Base-by-base conservation (phyloP, 2,113 vertebrate genomes). In the Chloropsis cyanopogon region DNA sequence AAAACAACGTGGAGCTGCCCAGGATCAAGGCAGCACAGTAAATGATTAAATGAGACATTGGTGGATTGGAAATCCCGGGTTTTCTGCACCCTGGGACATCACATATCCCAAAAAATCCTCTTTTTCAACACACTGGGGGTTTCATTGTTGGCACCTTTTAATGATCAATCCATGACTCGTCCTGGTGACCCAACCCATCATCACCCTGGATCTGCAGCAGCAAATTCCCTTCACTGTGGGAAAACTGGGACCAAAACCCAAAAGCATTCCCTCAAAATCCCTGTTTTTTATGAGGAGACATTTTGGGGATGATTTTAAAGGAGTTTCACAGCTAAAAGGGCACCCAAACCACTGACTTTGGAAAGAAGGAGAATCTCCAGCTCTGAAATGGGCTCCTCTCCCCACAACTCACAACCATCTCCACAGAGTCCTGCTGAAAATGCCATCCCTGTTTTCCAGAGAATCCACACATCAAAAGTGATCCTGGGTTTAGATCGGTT, bases 91-190 rank as follows among this genome's bases (percentile, higher is more conserved):
- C 31, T 33, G 33, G 57, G 50, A 37, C 7, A n/a, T 12, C 22
- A 12, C 0, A 8, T 1, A n/a, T 24, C 23, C 64, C n/a, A 75
- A 60, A 54, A 70, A 19, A 12, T 11, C 33, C 77, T 84, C 4
- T 0, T 20, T 59, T 57, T 23, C 7, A 22, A 70, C 10, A 5
- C 10, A 1, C 0, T 3, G 21, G 14, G 23, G 9, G 41, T 31
- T 52, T n/a, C 4, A 42, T 3, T 11, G 35, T 10, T 16, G 26
- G 70, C 65, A 65, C 4, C 12, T 39, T 2, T 16, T 26, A 23
- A 12, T 1, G 4, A 33, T 22, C 14, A 59, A 16, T 6, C 59
- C 59, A 17, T 28, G 47, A 33, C 25, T 6, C 2, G 0, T 11
- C 25, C n/a, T n/a, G 63, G 63, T 49, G 42, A 50, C 26, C 15